Base-by-base conservation (phyloP, 1,140 invertebrate genomes). In the Papilio helenus region DNA sequence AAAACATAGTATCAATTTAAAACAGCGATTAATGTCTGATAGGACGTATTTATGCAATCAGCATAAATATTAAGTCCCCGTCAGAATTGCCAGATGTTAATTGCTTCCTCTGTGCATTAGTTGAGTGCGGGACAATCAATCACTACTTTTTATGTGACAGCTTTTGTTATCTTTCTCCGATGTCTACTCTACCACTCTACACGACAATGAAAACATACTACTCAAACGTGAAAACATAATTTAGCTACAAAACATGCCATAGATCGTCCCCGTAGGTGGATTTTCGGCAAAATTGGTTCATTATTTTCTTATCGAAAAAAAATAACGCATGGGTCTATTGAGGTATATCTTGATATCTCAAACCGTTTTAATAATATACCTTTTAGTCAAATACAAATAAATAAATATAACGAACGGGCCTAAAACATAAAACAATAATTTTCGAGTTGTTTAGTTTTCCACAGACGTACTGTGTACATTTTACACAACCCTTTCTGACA, bases 121-220 rank as follows among this genome's bases (percentile, higher is more conserved):
- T 87, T 79, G 88, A 84, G 87, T 93, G 89, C 90, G 89, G 90
- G 90, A 88, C 91, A 90, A 94, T 94, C 92, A 93, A 94, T 94
- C 92, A 93, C 86, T 80, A 72, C 86, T 92, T 88, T 94, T 93
- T 92, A 92, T 93, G 90, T 94, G 91, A 92, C 91, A 89, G 86
- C 85, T 90, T 89, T 91, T 85, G 84, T 86, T 80, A 61, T 86
- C 87, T 85, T 84, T 85, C 83, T 88, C 87, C 34, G 34, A 76
- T 80, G 88, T 86, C 83, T 81, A 79, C 55, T 76, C 81, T 78
- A 71, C 83, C 79, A 81, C 79, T 65, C 39, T 68, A 68, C 71
- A 72, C 71, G 83, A 82, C 84, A 87, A 79, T 87, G 86, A 79
- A 76, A 79, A 87, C 84, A 89, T 87, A 83, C 86, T 82, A 81